Evolutionary conservation across 2,888 invertebrate genomes (phyloP).

Genomic region (Drosophila fulvimacula): DNA sequence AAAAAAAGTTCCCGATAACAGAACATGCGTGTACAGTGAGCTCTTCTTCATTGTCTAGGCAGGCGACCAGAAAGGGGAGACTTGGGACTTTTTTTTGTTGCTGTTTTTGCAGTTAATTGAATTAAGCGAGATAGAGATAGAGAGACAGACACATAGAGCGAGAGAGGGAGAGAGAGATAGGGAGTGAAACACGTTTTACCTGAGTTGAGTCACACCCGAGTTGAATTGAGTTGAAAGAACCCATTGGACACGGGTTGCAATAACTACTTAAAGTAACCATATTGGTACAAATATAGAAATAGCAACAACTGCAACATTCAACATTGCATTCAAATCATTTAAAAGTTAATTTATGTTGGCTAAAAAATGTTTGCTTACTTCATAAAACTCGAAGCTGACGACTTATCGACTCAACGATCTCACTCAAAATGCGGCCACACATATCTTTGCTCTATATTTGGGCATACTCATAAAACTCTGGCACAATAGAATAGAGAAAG

Average conservation of each 20-base stretch:
- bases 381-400: constrained; percentile 31
- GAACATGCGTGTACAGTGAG: constrained; percentile 50
- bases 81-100: neutral
- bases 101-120: constrained; percentile 44
- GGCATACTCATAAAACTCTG: constrained; percentile 14
- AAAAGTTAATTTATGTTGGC: constrained; percentile 45
- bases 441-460: constrained; percentile 57
- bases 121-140: constrained; percentile 23
- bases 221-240: constrained; percentile 75
- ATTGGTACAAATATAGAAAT: neutral
- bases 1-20: constrained; percentile 52
- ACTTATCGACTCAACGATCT: constrained; percentile 51
- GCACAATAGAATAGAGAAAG: neutral
- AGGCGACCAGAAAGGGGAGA: neutral
- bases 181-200: constrained; percentile 69
- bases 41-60: constrained; percentile 51
- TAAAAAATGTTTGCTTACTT: constrained; percentile 3
- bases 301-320: neutral
- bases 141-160: constrained; percentile 2
- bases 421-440: constrained; percentile 41
- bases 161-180: constrained; percentile 2
- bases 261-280: constrained; percentile 14
- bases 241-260: constrained; percentile 28
- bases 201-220: constrained; percentile 65
- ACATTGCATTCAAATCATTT: constrained; percentile 42